Evolutionary conservation across 2,888 invertebrate genomes (phyloP), one percentile per base, ranked within the genome.

Genomic region (Galerucella nymphaeae): DNA sequence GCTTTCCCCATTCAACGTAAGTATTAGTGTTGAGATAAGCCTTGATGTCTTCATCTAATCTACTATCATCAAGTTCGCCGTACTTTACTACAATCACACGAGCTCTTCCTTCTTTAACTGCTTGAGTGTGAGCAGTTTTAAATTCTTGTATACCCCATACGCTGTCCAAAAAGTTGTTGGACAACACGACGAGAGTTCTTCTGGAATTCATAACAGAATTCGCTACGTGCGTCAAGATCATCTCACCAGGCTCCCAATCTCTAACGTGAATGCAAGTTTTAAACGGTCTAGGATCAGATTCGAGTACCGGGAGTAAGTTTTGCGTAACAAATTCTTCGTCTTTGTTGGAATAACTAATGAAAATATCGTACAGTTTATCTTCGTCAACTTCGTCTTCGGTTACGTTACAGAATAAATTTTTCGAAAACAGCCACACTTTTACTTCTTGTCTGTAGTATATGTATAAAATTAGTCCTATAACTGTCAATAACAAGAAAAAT

Each of bases 1-100:
- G 92, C 83, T 95, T 94, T 14, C 91, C 93, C 93, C 94, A 94
- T 81, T 93, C 91, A 42, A 95, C 88, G 82, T 95, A 95, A 0
- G 95, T 95, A 83, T 94, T 94, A 85, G 90, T 92, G 74, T 89
- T 89, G 9, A 95, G 86, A 83, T 94, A 94, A 0, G 91, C 89
- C 82, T 91, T 90, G 62, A 94, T 87, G 79, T 93, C 93, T 0
- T 90, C 88, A 80, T 94, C 93, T 72, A 94, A 86, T 8, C 73
- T 76, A 48, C 88, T 87, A 2, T 90, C 87, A 5, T 91, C 90
- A 50, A 94, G 88, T 68, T 93, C 93, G 16, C 93, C 92, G 78
- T 92, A 90, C 13, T 95, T 86, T 16, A 96, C 89, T 4, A 95
- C 88, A 61, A 95, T 92, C 0, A 94, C 90, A 16, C 94, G 89